Evolutionary conservation across 2,113 vertebrate genomes (phyloP).

Genomic region (Fulmarus glacialis): DNA sequence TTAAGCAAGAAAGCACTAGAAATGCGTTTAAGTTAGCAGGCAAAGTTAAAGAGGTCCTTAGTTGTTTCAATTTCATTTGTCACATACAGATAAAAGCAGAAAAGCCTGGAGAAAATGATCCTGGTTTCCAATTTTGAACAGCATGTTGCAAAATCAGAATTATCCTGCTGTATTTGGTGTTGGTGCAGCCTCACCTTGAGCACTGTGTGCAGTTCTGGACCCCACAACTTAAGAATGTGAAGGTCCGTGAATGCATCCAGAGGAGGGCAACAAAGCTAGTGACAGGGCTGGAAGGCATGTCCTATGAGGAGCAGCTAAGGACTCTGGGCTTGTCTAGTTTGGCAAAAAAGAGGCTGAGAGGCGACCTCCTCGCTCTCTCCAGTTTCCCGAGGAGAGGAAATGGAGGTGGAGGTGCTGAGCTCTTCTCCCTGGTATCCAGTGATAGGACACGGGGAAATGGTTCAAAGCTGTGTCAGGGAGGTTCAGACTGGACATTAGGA

Average conservation of each 20-base stretch:
- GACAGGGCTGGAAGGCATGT: neutral
- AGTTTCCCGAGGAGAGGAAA: neutral
- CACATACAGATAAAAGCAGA: neutral
- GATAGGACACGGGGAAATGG: neutral
- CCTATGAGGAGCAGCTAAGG: neutral
- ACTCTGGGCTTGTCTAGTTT: neutral
- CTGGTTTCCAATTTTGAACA: neutral
- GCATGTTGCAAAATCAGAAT: neutral
- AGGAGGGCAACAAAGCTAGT: neutral
- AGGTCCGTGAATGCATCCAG: neutral
- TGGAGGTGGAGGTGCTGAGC: neutral
- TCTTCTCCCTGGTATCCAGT: neutral
- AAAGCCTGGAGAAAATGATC: neutral
- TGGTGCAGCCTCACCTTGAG: neutral
- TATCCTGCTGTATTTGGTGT: neutral
- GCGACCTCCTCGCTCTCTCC: neutral
- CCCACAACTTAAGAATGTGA: neutral
- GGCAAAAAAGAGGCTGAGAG: neutral
- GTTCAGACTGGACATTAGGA: neutral
- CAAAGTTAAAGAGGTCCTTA: neutral
- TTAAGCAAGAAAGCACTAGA: neutral
- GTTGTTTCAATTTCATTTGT: neutral
- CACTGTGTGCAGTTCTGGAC: neutral
- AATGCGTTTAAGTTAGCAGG: neutral
- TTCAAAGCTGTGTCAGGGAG: neutral